These are phyloP conservation scores for Halocaridina rubra DNA, from an alignment of 2,888 invertebrate genomes.

Conservation along the genomic window DNA sequence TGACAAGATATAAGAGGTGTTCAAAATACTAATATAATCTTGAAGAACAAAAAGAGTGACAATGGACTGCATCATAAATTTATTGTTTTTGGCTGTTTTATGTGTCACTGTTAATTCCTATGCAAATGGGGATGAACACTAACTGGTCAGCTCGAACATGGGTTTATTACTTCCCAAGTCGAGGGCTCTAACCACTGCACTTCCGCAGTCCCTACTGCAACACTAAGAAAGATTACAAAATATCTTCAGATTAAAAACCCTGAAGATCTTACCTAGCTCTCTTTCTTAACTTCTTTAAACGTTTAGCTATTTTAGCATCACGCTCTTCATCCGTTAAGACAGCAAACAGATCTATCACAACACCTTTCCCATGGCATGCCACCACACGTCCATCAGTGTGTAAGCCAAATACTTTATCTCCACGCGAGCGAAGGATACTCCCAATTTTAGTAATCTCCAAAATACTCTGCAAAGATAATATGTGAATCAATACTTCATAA, in stretches of 20 bases:
- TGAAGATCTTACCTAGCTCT: slow-evolving; percentile 72
- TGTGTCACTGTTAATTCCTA: no score
- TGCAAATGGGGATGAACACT: no score
- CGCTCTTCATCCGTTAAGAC: slow-evolving; percentile 83
- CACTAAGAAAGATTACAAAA: neutral
- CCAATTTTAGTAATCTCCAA: slow-evolving; percentile 84
- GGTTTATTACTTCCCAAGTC: no score
- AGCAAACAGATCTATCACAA: slow-evolving; percentile 83
- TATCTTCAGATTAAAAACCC: neutral
- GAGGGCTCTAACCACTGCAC: no score
- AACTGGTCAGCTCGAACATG: no score
- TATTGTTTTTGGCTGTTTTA: no score
- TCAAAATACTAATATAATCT: no score
- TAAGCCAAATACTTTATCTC: slow-evolving; percentile 83
- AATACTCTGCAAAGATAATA: slow-evolving; percentile 72
- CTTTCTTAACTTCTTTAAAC: slow-evolving; percentile 88
- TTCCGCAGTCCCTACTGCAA: no score
- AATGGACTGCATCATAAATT: no score
- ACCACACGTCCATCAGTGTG: slow-evolving; percentile 78
- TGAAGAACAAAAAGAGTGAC: no score
- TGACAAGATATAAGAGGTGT: no score
- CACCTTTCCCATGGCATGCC: slow-evolving; percentile 86
- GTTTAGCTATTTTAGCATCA: slow-evolving; percentile 77
- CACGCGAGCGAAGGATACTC: slow-evolving; percentile 81
- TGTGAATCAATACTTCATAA: no score